Evolutionary conservation across 2,113 vertebrate species (phyloP), one percentile per base, ranked within the genome.

Genomic region (Hypomesus transpacificus): DNA sequence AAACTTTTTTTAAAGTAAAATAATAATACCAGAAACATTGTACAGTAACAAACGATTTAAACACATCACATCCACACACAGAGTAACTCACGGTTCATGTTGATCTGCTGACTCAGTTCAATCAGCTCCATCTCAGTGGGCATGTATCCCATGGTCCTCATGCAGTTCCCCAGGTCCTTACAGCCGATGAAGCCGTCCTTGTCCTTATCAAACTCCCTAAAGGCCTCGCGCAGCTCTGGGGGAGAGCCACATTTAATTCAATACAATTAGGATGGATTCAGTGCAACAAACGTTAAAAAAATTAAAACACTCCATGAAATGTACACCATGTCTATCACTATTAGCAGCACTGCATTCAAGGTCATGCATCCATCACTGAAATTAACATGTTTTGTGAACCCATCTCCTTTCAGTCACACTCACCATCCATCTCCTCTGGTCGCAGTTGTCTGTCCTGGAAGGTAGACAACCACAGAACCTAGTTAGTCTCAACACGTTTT

Each of bases 61-160:
- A 46, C 14, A 20, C 50, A 71, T 20, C 18, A 75, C 67, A 54
- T 14, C 20, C 65, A 71, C 21, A 71, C 17, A 14, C 14, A 58
- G 13, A 65, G 46, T 66, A 51, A 91, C 95, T 94, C 89, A 98
- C 97, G 0, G 86, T 98, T 99, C 97, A 99, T 99, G 92, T 98
- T 99, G 89, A 99, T 96, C 89, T 98, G 97, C 91, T 99, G 97
- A 73, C 97, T 99, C 20, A 99, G 90, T 75, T 99, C 97, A 1
- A 99, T 98, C 22, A 99, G 91, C 87, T 99, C 97, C 97, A 99
- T 99, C 89, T 99, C 97, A 0, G 97, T 99, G 24, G 97, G 97
- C 97, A 98, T 99, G 91, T 98, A 99, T 57, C 96, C 97, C 97
- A 99, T 99, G 16, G 97, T 99, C 17, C 97, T 93, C 97, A 99